Base-by-base conservation (phyloP, 2,797 vertebrate genomes). In the Rhinoraja longicauda region DNA sequence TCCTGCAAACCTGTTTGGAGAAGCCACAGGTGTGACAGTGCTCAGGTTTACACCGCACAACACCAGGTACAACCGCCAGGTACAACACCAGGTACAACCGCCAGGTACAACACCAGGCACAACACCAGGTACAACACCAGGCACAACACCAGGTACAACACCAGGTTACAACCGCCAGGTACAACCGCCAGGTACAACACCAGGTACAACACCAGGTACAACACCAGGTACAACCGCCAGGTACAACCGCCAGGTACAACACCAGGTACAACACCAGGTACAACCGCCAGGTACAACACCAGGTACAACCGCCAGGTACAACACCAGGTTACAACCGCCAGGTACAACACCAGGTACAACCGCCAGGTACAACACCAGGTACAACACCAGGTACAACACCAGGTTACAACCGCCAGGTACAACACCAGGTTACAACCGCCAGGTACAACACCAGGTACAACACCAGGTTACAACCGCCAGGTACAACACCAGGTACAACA, bases 1-100 rank as follows among this genome's bases (percentile, higher is more conserved):
- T 94, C 96, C 82, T 95, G 94, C 90, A 97, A 94, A 94, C 92
- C 95, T 97, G 96, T 75, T 64, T 86, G 8, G 8, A 64, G 90
- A 73, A 72, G 12, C 67, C 45, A 67, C 26, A 92, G 0, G 26
- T 29, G n/a, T 29, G 70, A 92, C 26, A 17, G 2, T 4, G 36
- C 39, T 72, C 32, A 17, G 10, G 26, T 53, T 92, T 29, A 29
- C 45, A 13, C 29, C 45, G 8, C 67, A 26, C 15, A 88, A 7
- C 5, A 9, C 64, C 53, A 15, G 13, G 1, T 9, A 76, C 10
- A 29, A 76, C n/a, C 76, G n/a, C 10, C n/a, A 36, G 26, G 77
- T 2, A 77, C n/a, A 36, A 32, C 5, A 9, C 64, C 53, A 15
- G 13, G 1, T 9, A 76, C 10, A 29, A 76, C n/a, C 76, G n/a